Evolutionary conservation across 2,797 vertebrate genomes (phyloP), one percentile per base, ranked within the genome.

Genomic region (Pipistrellus pygmaeus): DNA sequence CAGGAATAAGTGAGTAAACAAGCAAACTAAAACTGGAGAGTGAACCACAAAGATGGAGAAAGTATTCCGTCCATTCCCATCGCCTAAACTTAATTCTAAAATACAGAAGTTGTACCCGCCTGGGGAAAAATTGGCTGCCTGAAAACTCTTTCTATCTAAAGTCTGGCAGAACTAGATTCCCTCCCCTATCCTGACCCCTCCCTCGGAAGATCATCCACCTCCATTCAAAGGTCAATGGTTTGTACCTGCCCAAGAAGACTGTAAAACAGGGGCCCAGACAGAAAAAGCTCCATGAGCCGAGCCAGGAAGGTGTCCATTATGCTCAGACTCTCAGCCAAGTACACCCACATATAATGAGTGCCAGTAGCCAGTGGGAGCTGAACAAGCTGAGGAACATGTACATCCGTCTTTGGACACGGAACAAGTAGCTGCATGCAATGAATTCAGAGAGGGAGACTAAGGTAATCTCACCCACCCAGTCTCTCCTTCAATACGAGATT

Each of bases 41-140:
- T 35, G 17, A 93, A 84, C 38, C 25, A 30, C 57, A 25, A 87
- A 86, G 30, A 48, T 6, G 4, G 3, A 1, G n/a, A 84, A 87
- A 66, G 5, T 38, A 88, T 60, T 21, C 23, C 41, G 30, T 32
- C 66, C 57, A 81, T 35, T 46, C 35, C 35, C 41, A 55, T 1
- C 6, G 5, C 80, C 48, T 81, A 38, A 85, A 62, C 41, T 75
- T 62, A 75, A 60, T 80, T 91, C 66, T 85, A 66, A 84, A 93
- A 68, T 18, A 80, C 8, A 88, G 7, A 66, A 68, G 12, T 38
- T 88, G 14, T 44, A 44, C 8, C 60, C 21, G 57, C 38, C 12
- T 15, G 38, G 35, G n/a, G 2, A 27, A 86, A 80, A 57, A 41
- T 3, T 41, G 21, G 32, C 64, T 73, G 55, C n/a, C 68, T 12